Evolutionary conservation across 2,113 vertebrate species (phyloP), one percentile per base, ranked within the genome.

Genomic region (Malurus cyaneus): DNA sequence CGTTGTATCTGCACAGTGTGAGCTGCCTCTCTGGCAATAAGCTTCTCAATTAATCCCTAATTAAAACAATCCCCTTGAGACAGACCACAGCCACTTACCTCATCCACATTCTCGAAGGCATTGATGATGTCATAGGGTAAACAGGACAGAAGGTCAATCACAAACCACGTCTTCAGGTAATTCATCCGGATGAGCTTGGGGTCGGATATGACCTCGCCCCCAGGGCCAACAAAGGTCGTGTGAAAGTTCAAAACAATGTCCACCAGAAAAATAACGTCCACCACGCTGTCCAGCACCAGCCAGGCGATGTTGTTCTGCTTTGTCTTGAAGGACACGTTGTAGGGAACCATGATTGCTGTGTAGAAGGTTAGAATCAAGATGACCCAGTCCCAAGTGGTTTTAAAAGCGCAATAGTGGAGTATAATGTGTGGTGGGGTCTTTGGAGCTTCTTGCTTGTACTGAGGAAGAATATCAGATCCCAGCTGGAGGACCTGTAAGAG

Each of bases 71-170:
- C 18, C 50, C 54, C 54, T 20, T 18, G 52, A 50, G 60, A 18
- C 2, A 5, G 39, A 34, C 34, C 14, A 7, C 46, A 74, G 12
- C 19, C 19, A 72, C 98, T 94, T 97, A 99, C 99, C 99, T 99
- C 99, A 59, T 99, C 99, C 72, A 99, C 99, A 26, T 99, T 99
- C 98, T 99, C 99, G 66, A 99, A 99, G 98, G 99, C 99, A 96
- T 99, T 99, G 98, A 99, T 99, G 98, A 99, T 99, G 98, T 99
- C 99, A 39, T 99, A 99, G n/a, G 99, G 99, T 98, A 99, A 98
- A 97, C 99, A 99, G 94, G 99, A 99, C 85, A 99, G 98, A 82
- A 99, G 98, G 95, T 99, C 99, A 20, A 99, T 99, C 97, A 99
- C 99, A 89, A 99, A 99, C 99, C 99, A 99, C 7, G 99, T 99